Evolutionary conservation across 2,113 vertebrate species (phyloP).

Genomic region (Colistium nudipinnis): DNA sequence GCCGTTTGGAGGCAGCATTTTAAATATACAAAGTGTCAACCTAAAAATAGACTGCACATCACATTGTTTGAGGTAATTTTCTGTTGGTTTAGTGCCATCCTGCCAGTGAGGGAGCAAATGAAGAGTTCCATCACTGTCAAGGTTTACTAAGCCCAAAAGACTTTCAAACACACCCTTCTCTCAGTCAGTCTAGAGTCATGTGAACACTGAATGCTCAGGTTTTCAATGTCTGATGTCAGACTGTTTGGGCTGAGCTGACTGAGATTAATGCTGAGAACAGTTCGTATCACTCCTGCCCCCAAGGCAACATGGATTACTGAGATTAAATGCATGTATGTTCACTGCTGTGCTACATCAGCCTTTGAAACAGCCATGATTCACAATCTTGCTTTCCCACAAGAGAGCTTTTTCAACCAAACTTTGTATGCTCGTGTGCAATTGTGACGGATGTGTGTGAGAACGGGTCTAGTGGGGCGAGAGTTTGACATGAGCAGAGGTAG

Average conservation of each 20-base stretch:
- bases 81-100: constrained; percentile 38
- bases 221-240: constrained; percentile 53
- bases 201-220: constrained; percentile 43
- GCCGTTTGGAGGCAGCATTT: neutral
- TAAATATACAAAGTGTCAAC: constrained; percentile 11
- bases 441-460: constrained; percentile 53
- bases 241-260: constrained; percentile 51
- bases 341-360: constrained; percentile 58
- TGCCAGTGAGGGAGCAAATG: constrained; percentile 46
- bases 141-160: constrained; percentile 42
- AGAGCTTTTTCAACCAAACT: neutral
- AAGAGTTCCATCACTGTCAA: constrained; percentile 65
- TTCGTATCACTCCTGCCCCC: constrained; percentile 50
- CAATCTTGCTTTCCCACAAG: constrained; percentile 31
- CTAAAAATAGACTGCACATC: constrained; percentile 36
- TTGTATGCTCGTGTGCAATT: neutral
- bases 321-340: constrained; percentile 69
- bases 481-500: constrained; percentile 44
- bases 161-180: constrained; percentile 28
- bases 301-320: constrained; percentile 58
- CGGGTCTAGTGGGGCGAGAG: constrained; percentile 47
- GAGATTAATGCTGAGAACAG: constrained; percentile 67
- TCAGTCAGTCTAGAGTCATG: constrained; percentile 14
- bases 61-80: constrained; percentile 38
- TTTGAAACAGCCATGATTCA: constrained; percentile 53